phyloP scores from a whole-genome alignment of 2,888 invertebrate species.

The Hirtodrosophila confusa region DNA sequence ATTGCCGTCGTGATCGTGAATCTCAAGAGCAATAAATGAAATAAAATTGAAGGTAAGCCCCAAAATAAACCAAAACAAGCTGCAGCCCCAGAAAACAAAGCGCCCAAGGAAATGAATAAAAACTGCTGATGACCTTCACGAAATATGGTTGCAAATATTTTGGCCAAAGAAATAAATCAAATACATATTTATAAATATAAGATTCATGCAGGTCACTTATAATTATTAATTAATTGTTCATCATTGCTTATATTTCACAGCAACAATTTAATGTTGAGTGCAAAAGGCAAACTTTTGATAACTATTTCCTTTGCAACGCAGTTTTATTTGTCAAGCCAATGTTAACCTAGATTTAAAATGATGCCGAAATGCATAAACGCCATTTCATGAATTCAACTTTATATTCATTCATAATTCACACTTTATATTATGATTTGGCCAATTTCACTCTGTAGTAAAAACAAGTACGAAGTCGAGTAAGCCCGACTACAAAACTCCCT shows the following conservation, averaged over 20 bases:
- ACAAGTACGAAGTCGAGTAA: too few species aligned
- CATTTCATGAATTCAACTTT: too few species aligned
- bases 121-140: slow-evolving; percentile 36
- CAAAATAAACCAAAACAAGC: slow-evolving; percentile 26
- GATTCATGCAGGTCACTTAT: slow-evolving; percentile 13
- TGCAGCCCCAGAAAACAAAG: slow-evolving; percentile 30
- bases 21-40: slow-evolving; percentile 49
- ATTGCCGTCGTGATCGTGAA: slow-evolving; percentile 55
- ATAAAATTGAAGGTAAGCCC: slow-evolving; percentile 46
- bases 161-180: slow-evolving; percentile 16
- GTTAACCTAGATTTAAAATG: slow-evolving; percentile 1
- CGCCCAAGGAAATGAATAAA: slow-evolving; percentile 29
- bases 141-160: slow-evolving; percentile 34
- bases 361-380: too few species aligned
- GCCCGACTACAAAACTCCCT: too few species aligned
- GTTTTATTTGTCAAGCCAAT: slow-evolving; percentile 23
- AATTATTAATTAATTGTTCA: slow-evolving; percentile 19
- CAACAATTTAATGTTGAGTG: too few species aligned
- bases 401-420: too few species aligned
- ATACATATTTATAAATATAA: neutral
- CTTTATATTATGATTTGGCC: too few species aligned
- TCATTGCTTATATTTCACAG: neutral
- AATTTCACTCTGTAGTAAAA: too few species aligned
- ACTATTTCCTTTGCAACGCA: slow-evolving; percentile 8
- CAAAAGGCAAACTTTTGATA: neutral